Evolutionary conservation across 2,797 vertebrate species (phyloP).

Genomic region (Schizothorax lantsangensis): DNA sequence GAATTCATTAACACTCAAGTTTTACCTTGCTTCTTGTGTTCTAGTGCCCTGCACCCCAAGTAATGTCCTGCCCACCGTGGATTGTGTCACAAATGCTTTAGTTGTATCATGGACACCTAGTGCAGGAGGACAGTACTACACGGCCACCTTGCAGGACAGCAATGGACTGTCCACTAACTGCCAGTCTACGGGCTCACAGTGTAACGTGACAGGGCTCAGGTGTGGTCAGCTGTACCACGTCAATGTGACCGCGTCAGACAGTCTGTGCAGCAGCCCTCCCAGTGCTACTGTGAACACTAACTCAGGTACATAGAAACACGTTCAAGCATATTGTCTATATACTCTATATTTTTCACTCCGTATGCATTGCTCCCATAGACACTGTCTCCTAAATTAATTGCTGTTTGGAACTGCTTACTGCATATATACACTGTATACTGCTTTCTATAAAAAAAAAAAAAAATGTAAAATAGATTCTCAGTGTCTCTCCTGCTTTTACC

Average conservation of each 20-base stretch:
- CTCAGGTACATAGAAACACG: conserved; percentile 26
- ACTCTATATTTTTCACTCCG: not conserved
- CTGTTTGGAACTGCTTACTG: not conserved
- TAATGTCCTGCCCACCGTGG: conserved; percentile 37
- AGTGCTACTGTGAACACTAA: conserved; percentile 4
- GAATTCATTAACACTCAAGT: not conserved
- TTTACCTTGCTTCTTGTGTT: not conserved
- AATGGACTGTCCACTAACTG: conserved; percentile 22
- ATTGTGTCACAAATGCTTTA: conserved; percentile 51
- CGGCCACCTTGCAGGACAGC: conserved; percentile 29
- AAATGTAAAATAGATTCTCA: not conserved
- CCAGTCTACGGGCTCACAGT: conserved; percentile 26
- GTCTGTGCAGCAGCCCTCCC: conserved; percentile 30
- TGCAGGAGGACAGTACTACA: conserved; percentile 44
- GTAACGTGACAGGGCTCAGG: conserved; percentile 32
- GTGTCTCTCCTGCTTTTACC: conserved; percentile 3
- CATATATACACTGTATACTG: not conserved
- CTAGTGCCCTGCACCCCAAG: conserved; percentile 42
- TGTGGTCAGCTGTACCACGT: conserved; percentile 51
- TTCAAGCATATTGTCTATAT: not conserved
- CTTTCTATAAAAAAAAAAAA: not conserved
- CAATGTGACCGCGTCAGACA: conserved; percentile 31
- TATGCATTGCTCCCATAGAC: not conserved
- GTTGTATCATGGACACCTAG: conserved; percentile 48
- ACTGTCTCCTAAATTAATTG: not conserved